Conservation (phyloP, 2,888 invertebrate species). For the Conus canariensis region DNA sequence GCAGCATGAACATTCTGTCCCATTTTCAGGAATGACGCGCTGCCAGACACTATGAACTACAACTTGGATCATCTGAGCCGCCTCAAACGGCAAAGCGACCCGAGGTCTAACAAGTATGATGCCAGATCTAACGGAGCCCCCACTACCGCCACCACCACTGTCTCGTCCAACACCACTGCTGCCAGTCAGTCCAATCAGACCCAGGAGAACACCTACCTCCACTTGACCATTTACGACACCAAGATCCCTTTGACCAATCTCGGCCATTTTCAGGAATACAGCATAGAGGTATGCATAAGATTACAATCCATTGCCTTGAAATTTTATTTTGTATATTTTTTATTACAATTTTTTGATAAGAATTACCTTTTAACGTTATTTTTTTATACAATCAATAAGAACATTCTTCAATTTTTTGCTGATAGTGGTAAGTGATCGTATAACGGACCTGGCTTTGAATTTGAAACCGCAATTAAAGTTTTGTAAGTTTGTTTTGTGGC, state of each 20-base stretch:
- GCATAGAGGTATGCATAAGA: conserved; percentile 68
- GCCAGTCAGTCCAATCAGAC: conserved; percentile 30
- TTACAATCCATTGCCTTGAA: too few species aligned
- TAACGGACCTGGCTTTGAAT: too few species aligned
- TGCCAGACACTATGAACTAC: conserved; percentile 8
- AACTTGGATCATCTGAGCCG: neutral
- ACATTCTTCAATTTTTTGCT: too few species aligned
- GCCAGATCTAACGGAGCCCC: neutral
- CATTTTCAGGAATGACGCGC: conserved; percentile 13
- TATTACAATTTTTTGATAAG: too few species aligned
- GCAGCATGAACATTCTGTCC: too few species aligned
- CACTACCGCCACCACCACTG: neutral
- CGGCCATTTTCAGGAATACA: conserved; percentile 75
- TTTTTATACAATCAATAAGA: too few species aligned
- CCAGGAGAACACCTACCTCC: conserved; percentile 47
- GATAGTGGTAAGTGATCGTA: too few species aligned
- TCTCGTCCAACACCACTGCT: neutral
- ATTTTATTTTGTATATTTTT: too few species aligned
- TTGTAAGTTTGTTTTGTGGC: too few species aligned
- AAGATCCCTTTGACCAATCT: conserved; percentile 70
- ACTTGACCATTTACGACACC: conserved; percentile 64
- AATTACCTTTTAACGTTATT: too few species aligned
- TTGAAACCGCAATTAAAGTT: too few species aligned
- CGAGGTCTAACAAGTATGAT: neutral
- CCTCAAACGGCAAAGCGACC: neutral